These are phyloP conservation scores for Neostethus bicornis DNA, from an alignment of 2,797 vertebrate species.

Conservation along the genomic window DNA sequence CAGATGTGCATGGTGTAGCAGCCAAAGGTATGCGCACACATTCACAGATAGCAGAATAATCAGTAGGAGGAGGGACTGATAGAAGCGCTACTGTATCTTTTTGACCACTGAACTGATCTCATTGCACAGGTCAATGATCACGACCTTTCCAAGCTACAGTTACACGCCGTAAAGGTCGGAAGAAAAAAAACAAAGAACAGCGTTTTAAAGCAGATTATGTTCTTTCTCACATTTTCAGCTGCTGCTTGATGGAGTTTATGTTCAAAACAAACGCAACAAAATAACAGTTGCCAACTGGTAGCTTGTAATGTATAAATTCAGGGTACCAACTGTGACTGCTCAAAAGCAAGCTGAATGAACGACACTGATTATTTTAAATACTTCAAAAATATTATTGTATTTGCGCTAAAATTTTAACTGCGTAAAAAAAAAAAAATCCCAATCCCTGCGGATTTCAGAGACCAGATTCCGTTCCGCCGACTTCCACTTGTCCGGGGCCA, in stretches of 20 bases:
- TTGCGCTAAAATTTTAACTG: too few species aligned
- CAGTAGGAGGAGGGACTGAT: conserved; percentile 18
- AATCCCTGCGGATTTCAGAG: too few species aligned
- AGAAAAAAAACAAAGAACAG: conserved; percentile 32
- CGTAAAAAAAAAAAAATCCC: too few species aligned
- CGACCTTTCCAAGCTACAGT: conserved; percentile 32
- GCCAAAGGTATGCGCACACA: conserved; percentile 1
- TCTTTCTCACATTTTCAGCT: conserved; percentile 15
- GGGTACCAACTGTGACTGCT: too few species aligned
- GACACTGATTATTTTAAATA: too few species aligned
- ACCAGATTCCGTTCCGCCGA: too few species aligned
- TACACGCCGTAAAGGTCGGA: conserved; percentile 40
- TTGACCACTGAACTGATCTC: conserved; percentile 40
- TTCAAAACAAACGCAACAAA: conserved; percentile 3
- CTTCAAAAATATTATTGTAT: too few species aligned
- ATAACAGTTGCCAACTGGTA: too few species aligned
- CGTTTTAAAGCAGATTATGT: conserved; percentile 17
- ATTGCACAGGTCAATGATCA: conserved; percentile 54
- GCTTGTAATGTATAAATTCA: too few species aligned
- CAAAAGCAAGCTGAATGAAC: too few species aligned
- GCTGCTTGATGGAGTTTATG: conserved; percentile 25
- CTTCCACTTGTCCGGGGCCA: too few species aligned
- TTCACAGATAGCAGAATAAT: conserved; percentile 15
- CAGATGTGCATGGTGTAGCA: background rate
- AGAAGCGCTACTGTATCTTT: conserved; percentile 27